Evolutionary conservation across 2,113 vertebrate genomes (phyloP).

Genomic region (Capreolus pygargus): DNA sequence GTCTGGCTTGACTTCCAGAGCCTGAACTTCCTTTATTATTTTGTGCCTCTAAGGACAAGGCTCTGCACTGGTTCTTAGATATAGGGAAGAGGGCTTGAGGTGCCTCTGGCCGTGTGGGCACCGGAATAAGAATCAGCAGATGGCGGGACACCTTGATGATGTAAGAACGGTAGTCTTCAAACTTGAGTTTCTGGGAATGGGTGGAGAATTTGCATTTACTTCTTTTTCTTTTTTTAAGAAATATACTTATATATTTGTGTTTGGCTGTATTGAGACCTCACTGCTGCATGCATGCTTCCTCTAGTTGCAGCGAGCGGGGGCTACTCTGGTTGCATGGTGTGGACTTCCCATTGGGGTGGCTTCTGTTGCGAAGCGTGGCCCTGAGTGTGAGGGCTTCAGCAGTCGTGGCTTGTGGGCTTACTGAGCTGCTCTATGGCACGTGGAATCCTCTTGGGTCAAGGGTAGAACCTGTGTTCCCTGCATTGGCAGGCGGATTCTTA

Average conservation of each 20-base stretch:
- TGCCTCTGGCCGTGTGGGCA: background rate
- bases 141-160: background rate
- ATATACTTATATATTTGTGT: background rate
- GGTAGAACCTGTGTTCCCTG: background rate
- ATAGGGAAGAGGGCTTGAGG: background rate
- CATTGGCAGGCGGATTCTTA: background rate
- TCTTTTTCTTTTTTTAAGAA: background rate
- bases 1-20: background rate
- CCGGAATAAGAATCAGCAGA: background rate
- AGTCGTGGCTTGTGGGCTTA: background rate
- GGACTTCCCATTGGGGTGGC: background rate
- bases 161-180: background rate
- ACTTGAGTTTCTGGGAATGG: background rate
- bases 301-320: background rate
- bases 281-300: background rate
- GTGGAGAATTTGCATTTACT: background rate
- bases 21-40: too few species aligned
- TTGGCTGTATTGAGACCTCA: background rate
- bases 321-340: background rate
- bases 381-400: background rate
- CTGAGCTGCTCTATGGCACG: background rate
- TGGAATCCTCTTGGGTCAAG: background rate
- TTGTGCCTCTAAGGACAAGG: background rate
- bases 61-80: background rate
- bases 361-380: background rate